Evolutionary conservation across 1,140 invertebrate species (phyloP), one percentile per base, ranked within the genome.

Genomic region (Watersipora subatra): DNA sequence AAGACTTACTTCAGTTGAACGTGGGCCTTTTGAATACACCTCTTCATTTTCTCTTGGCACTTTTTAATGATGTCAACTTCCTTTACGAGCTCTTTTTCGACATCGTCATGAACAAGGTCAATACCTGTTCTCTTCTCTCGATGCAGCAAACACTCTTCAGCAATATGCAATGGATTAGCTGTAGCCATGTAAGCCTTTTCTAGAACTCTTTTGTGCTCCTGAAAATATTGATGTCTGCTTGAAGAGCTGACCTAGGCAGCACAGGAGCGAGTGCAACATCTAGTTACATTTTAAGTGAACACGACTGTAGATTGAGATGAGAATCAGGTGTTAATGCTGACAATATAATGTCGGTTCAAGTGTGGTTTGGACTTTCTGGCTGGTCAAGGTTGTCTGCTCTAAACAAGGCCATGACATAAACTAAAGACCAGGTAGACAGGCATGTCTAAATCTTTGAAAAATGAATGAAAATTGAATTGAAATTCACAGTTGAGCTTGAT

Each of bases 81-180:
- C 74, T 79, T 64, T 12, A 92, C 78, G 19, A 94, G 81, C 0
- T 85, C 82, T 75, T 90, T 87, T 75, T 95, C 92, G 0, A 88
- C 87, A 24, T 86, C 82, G 75, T 93, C 91, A 68, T 92, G 88
- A 0, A 91, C 88, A 72, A 90, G 83, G 75, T 92, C 90, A 70
- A 87, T 79, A 80, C 89, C 89, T 80, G 89, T 86, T 67, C 91
- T 83, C 65, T 88, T 89, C 83, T 94, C 91, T 64, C 92, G 83
- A 73, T 93, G 87, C 77, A 93, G 93, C 20, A 95, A 81, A 76
- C 91, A 93, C 77, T 95, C 92, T 80, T 94, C 90, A 19, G 89
- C 89, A 61, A 94, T 90, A 69, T 92, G 89, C 34, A 94, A 77
- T 0, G 92, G 92, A 19, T 88, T 88, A 73, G 93, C 90, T 62